Conservation (phyloP, 2,797 vertebrate species). For the Sebastes cheni region DNA sequence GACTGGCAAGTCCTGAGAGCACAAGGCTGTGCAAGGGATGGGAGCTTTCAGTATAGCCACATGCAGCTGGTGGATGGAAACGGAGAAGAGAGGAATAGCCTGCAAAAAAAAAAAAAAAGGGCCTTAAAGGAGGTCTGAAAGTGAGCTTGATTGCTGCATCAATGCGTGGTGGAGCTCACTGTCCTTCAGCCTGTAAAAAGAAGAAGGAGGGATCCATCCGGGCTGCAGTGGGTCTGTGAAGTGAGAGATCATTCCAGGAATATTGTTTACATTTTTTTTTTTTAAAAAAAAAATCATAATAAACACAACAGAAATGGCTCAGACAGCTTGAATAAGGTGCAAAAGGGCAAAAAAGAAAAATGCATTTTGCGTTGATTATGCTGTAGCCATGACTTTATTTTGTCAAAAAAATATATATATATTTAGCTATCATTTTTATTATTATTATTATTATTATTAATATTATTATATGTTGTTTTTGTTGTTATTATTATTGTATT, state of each 20-base stretch:
- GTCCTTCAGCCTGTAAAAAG: background rate
- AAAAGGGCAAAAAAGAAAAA: background rate
- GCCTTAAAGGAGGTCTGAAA: background rate
- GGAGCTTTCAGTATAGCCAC: constrained; percentile 25
- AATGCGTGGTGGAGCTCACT: background rate
- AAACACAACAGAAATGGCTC: background rate
- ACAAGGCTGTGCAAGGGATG: background rate
- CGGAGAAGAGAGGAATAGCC: background rate
- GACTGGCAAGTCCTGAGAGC: constrained; percentile 29
- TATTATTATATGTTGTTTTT: background rate
- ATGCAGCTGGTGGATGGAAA: constrained; percentile 3
- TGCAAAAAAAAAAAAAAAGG: background rate
- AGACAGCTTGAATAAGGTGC: background rate
- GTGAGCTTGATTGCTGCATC: background rate
- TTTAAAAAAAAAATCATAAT: background rate
- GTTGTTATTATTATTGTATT: background rate
- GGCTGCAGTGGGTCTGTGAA: background rate
- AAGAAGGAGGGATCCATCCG: background rate
- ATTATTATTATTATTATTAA: background rate
- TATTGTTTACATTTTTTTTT: background rate
- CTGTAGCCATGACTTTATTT: background rate
- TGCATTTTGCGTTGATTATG: background rate
- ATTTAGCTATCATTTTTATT: background rate
- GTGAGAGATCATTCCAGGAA: background rate
- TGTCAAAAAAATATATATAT: background rate